Conservation (phyloP, 2,888 invertebrate species). For the Melitaea athalia region DNA sequence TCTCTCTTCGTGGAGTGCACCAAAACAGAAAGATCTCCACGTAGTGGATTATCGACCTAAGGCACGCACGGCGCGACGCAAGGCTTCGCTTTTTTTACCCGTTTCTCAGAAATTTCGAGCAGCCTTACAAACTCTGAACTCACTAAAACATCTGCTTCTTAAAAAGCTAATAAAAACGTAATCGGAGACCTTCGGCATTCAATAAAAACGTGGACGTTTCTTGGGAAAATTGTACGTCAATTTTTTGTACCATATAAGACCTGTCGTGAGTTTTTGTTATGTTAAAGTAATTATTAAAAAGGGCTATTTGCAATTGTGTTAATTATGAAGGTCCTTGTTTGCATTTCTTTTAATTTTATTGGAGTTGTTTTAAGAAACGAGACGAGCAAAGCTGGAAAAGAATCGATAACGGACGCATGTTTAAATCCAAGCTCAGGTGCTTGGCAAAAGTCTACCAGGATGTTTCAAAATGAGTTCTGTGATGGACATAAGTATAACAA, state of each 20-base stretch:
- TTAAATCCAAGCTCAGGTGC: too few species aligned
- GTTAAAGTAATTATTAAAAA: not conserved
- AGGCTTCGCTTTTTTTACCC: constrained; percentile 4
- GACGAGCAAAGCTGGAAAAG: too few species aligned
- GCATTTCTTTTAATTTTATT: not conserved
- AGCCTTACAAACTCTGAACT: constrained; percentile 7
- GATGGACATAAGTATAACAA: too few species aligned
- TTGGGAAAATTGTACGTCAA: not conserved
- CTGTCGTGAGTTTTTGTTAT: not conserved
- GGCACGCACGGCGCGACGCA: not conserved
- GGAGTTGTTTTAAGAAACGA: not conserved
- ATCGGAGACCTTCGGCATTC: not conserved
- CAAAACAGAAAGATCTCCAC: not conserved
- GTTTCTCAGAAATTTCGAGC: constrained; percentile 2
- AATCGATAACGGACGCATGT: too few species aligned
- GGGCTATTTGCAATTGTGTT: not conserved
- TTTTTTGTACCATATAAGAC: constrained; percentile 1
- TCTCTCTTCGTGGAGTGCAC: constrained; percentile 1
- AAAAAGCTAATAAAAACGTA: not conserved
- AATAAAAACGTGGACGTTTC: not conserved
- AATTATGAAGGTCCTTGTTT: not conserved
- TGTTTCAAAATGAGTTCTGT: too few species aligned
- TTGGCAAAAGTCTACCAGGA: too few species aligned
- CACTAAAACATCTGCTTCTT: constrained; percentile 4
- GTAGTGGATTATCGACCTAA: not conserved